Evolutionary conservation across 1,140 invertebrate species (phyloP), one percentile per base, ranked within the genome.

Genomic region (Megalopta genalis): DNA sequence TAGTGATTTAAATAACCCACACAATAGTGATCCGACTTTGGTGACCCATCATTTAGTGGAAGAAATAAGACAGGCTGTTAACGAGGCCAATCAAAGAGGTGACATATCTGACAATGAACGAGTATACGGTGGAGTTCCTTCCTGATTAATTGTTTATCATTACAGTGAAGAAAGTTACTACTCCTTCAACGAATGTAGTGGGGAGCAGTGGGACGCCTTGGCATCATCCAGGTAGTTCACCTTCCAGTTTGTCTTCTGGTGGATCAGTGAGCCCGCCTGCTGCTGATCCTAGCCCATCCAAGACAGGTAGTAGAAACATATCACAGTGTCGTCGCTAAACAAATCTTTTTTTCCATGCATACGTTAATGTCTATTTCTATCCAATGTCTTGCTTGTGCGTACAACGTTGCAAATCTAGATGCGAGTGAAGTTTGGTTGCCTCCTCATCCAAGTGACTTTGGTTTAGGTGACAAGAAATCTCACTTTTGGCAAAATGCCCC

Each of bases 21-120:
- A 94, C 85, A 90, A 88, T 23, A 94, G 92, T 84, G 89, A 92
- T 86, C 89, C 92, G 57, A 90, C 93, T 49, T 90, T 93, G 86
- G 92, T 96, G 84, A 96, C 96, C 85, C 96, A 96, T 93, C 95
- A 96, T 91, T 93, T 97, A 79, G 95, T 96, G 67, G 96, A 97
- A 88, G 96, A 97, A 93, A 97, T 97, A 86, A 94, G 96, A 81
- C 96, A 96, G 91, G 96, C 96, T 85, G 96, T 97, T 83, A 96
- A 95, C 89, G 96, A 97, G 90, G 96, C 96, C 75, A 97, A 97
- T 94, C 95, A 96, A 83, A 94, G 96, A 95, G 96, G 96, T 96
- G 93, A 93, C 39, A 60, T n/a, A 8, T 16, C 21, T 27, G 49
- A 27, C 25, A 63, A 46, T 42, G 2, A 21, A 14, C 27, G 16